Base-by-base conservation (phyloP, 1,140 invertebrate genomes). In the Danaus plexippus region DNA sequence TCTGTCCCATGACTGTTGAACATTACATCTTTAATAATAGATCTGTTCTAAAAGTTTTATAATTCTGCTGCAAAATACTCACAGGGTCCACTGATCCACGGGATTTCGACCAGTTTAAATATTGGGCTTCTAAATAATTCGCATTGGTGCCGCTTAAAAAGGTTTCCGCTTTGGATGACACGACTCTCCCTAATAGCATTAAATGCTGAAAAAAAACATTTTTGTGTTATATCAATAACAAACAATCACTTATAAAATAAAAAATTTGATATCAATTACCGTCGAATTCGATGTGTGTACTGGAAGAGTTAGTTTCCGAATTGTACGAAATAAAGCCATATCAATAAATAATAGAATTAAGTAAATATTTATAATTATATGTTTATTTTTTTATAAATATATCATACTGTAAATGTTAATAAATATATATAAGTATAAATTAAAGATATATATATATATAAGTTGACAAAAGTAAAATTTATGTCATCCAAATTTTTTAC, bases 101-200 rank as follows among this genome's bases (percentile, higher is more conserved):
- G 13, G 67, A 58, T 47, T 75, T 80, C 1, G 72, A 58, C 82
- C 82, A 85, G 13, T 85, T 79, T 49, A 80, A 51, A 57, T 82
- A 85, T 50, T 85, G 82, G 9, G 76, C 76, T 61, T 85, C 82
- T 6, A 85, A 60, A 53, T 74, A 86, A 49, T 83, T 86, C 0
- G 77, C 78, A 47, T 84, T 86, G 0, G 74, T 63, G 4, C 83
- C 83, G 13, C 61, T 73, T 11, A 86, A 59, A 47, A 86, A 86
- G 0, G 83, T 73, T 48, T 86, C 83, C 0, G 80, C 70, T 48
- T 66, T 76, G 6, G 75, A 75, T 0, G 76, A 77, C 12, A 47
- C 46, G 32, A 41, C 18, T 13, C 48, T 57, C 41, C 48, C 13
- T 15, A 53, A 11, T 22, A 46, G 43, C 6, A 13, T n/a, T 53